Conservation (phyloP, 2,888 invertebrate species). For the Drosophila aldrichi region DNA sequence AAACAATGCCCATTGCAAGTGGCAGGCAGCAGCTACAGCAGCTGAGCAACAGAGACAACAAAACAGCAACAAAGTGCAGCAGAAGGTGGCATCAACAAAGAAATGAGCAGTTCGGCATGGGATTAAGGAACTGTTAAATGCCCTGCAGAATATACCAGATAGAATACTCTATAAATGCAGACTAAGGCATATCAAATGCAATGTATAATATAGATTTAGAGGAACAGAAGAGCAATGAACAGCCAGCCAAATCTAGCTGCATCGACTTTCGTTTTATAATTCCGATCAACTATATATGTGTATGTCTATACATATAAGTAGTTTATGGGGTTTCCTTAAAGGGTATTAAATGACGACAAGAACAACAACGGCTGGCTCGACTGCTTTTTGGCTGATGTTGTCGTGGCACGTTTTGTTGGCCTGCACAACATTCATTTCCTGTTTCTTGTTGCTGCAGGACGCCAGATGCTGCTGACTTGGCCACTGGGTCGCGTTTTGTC, state of each 20-base stretch:
- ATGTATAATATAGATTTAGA: background rate
- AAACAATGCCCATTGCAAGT: slow-evolving; percentile 73
- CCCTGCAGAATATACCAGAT: background rate
- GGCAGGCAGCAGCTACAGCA: slow-evolving; percentile 18
- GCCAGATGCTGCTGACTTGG: slow-evolving; percentile 28
- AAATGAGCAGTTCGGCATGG: background rate
- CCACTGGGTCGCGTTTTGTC: slow-evolving; percentile 25
- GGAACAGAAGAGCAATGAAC: background rate
- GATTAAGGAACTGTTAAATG: background rate
- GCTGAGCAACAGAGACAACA: slow-evolving; percentile 24
- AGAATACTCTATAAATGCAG: slow-evolving; percentile 6
- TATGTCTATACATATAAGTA: background rate
- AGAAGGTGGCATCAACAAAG: slow-evolving; percentile 42
- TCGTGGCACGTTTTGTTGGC: slow-evolving; percentile 63
- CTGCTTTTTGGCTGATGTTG: slow-evolving; percentile 31
- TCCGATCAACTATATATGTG: background rate
- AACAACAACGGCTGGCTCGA: slow-evolving; percentile 28
- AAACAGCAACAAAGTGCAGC: slow-evolving; percentile 48
- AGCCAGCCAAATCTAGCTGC: background rate
- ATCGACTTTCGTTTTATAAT: background rate
- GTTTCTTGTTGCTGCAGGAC: slow-evolving; percentile 37
- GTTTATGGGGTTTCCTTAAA: background rate
- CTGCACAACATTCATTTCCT: slow-evolving; percentile 75
- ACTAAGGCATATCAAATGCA: background rate
- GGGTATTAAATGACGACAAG: slow-evolving; percentile 25